phyloP scores from a whole-genome alignment of 2,797 vertebrate genomes.

The Phrynocephalus guinanensis region DNA sequence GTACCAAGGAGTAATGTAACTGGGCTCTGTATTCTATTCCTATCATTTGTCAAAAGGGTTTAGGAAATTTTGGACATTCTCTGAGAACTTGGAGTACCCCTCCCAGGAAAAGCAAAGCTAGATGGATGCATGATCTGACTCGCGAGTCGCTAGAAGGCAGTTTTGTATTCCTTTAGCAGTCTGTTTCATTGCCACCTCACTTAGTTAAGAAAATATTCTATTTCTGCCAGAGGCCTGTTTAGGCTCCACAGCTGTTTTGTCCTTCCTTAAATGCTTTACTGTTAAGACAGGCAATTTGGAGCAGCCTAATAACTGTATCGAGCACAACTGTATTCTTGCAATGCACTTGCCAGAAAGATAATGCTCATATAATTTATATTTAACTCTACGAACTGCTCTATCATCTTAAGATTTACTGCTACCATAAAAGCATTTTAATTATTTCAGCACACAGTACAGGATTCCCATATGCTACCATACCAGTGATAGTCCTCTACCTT shows the following conservation, averaged over 20 bases:
- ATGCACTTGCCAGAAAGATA: conserved; percentile 3
- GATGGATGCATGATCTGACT: neutral
- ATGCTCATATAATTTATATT: conserved; percentile 32
- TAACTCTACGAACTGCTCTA: conserved; percentile 21
- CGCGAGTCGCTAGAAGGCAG: neutral
- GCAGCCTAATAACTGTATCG: conserved; percentile 4
- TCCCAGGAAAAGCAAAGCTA: neutral
- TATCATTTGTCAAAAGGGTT: neutral
- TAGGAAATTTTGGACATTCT: neutral
- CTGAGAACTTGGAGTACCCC: neutral
- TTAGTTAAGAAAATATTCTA: neutral
- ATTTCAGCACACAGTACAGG: conserved; percentile 12
- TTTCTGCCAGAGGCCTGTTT: neutral
- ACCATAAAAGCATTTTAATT: conserved; percentile 17
- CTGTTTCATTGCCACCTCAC: neutral
- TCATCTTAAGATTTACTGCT: conserved; percentile 16
- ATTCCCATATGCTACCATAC: neutral
- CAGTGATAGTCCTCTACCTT: conserved; percentile 9
- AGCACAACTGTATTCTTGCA: neutral
- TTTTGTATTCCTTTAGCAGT: conserved; percentile 9
- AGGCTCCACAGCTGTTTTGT: conserved; percentile 15
- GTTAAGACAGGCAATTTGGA: conserved; percentile 19
- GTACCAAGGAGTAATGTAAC: neutral
- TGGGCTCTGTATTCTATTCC: neutral
- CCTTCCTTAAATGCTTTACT: conserved; percentile 18